A percentile compares a stretch with the other conserved stretches of the same genome.
phyloP scores from a whole-genome alignment of 2,888 invertebrate genomes.

The Formica aserva region DNA sequence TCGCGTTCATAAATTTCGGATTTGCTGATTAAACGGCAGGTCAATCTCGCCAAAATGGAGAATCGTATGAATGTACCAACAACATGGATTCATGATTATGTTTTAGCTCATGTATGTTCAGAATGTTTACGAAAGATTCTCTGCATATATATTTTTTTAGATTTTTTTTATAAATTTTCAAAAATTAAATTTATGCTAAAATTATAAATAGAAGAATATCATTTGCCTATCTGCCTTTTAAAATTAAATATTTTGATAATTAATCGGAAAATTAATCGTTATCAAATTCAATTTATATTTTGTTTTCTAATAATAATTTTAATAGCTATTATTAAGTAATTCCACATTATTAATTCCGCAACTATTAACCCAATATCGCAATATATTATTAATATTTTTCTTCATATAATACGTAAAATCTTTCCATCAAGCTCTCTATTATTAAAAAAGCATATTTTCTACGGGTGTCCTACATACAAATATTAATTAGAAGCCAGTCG shows the following conservation, averaged over 20 bases:
- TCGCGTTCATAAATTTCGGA: constrained; percentile 40
- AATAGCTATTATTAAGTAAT: background rate
- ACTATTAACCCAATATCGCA: background rate
- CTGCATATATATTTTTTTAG: background rate
- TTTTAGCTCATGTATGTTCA: background rate
- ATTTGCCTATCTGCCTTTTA: background rate
- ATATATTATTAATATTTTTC: background rate
- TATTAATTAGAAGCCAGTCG: constrained; percentile 10
- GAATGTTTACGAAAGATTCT: background rate
- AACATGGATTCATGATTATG: background rate
- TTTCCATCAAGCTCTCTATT: background rate
- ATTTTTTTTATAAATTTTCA: background rate
- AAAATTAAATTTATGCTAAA: background rate
- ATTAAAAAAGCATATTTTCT: background rate
- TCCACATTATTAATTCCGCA: background rate
- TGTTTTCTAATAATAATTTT: background rate
- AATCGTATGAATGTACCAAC: background rate
- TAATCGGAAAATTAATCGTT: background rate
- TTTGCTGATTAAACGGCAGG: constrained; percentile 45
- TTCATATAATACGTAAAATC: background rate
- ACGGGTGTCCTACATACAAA: background rate
- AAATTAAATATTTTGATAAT: background rate
- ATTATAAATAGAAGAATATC: background rate
- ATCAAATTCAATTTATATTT: background rate
- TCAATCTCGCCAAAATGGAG: constrained; percentile 36